Evolutionary conservation across 2,113 vertebrate genomes (phyloP), one percentile per base, ranked within the genome.

Genomic region (Rafetus swinhoei): DNA sequence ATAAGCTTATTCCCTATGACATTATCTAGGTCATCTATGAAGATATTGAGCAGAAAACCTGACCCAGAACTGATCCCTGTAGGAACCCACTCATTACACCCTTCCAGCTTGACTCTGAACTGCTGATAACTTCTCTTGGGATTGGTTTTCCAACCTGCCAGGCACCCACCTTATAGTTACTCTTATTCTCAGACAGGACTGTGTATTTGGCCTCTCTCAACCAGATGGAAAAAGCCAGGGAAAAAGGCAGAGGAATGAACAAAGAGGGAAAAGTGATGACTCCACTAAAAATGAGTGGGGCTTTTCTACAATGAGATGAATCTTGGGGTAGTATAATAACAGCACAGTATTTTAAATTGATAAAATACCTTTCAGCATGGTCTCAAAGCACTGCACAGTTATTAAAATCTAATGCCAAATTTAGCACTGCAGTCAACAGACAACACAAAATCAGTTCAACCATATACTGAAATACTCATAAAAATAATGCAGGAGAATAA

Each of bases 341-440:
- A 87, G 88, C 95, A 94, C 86, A 88, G 91, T 89, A 95, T 93
- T 87, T 93, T 95, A 90, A 86, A 94, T 91, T 97, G 94, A 96
- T 96, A 95, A 95, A 97, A 95, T 94, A 92, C 91, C 88, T 95
- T 93, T 95, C 94, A 95, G 15, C 62, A 50, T 87, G 65, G 88
- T 95, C 95, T 95, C 93, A 97, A 95, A 95, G 77, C 89, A 93
- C 95, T 88, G 76, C 22, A 74, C 50, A 6, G 89, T 94, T 96
- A 97, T 97, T 96, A 95, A 97, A 96, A 93, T 69, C 88, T 95
- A 96, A 93, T 93, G 94, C 93, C 93, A 97, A 97, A 97, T 95
- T 96, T 96, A 95, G 84, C 89, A 79, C 94, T 93, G 87, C 72
- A 95, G 95, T 95, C 95, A 97, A 95, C 96, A 87, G 80, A 90